phyloP scores from a whole-genome alignment of 2,113 vertebrate species.

The Synodontis membranacea region DNA sequence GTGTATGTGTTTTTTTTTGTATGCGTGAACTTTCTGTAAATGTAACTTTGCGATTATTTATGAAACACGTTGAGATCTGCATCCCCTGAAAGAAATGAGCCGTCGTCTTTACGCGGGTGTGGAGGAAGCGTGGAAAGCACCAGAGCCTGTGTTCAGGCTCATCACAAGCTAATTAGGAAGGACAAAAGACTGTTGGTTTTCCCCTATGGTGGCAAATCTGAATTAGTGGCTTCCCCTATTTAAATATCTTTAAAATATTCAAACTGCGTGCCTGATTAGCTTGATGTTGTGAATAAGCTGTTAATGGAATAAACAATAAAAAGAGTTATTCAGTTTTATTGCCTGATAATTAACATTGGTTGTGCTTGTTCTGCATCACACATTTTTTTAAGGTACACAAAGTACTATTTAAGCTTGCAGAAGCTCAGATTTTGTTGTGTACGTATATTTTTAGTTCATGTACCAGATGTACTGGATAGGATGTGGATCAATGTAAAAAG shows the following conservation, averaged over 20 bases:
- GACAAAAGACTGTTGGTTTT: slow-evolving; percentile 11
- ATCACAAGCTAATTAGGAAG: not conserved
- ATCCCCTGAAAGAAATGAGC: slow-evolving; percentile 8
- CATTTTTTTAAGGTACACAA: not conserved
- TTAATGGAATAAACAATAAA: slow-evolving; percentile 34
- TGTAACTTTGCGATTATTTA: slow-evolving; percentile 69
- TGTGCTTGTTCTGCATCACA: not conserved
- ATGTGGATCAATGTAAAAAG: not conserved
- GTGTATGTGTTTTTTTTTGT: slow-evolving; percentile 1
- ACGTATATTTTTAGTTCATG: not conserved
- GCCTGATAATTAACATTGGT: not conserved
- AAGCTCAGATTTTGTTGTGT: not conserved
- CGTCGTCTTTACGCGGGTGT: not conserved
- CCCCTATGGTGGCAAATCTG: slow-evolving; percentile 42
- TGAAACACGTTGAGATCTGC: slow-evolving; percentile 59
- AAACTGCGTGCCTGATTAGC: slow-evolving; percentile 5
- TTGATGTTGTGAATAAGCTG: slow-evolving; percentile 26
- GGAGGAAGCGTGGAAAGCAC: not conserved
- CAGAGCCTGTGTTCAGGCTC: not conserved
- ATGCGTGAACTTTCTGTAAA: slow-evolving; percentile 51
- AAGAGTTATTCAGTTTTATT: slow-evolving; percentile 11
- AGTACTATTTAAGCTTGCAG: not conserved
- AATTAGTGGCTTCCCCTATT: slow-evolving; percentile 22
- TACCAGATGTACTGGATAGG: not conserved
- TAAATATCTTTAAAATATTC: slow-evolving; percentile 10